Evolutionary conservation across 2,797 vertebrate species (phyloP).

Genomic region (Gallirallus australis): DNA sequence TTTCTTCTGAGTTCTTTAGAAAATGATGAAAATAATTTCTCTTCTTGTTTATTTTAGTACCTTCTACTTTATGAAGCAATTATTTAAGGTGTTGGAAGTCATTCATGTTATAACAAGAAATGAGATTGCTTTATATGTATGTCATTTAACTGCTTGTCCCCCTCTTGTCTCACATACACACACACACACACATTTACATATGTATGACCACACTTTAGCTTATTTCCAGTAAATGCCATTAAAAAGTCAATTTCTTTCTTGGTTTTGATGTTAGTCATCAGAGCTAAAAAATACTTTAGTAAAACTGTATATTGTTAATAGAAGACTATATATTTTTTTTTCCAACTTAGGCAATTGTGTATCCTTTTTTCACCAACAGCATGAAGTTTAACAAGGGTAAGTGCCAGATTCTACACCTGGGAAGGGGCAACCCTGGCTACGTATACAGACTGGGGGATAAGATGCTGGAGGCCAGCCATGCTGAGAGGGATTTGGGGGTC

Average conservation of each 20-base stretch:
- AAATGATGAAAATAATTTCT: not conserved
- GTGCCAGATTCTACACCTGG: too few relatives aligned
- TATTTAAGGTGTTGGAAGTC: not conserved
- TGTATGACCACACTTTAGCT: not conserved
- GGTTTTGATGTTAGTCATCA: not conserved
- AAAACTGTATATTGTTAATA: not conserved
- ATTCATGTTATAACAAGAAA: rapidly evolving
- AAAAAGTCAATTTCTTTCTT: not conserved
- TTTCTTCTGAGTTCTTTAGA: not conserved
- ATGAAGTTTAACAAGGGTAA: too few relatives aligned
- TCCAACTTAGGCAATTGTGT: not conserved
- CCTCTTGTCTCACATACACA: not conserved
- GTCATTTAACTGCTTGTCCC: not conserved
- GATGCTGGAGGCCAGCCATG: too few relatives aligned
- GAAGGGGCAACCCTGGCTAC: too few relatives aligned
- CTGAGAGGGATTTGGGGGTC: too few relatives aligned
- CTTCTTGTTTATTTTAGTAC: not conserved
- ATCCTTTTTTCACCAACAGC: not conserved
- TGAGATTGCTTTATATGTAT: rapidly evolving
- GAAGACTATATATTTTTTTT: not conserved
- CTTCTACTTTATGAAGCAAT: not conserved
- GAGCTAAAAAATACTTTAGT: not conserved
- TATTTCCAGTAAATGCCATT: not conserved
- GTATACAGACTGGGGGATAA: too few relatives aligned
- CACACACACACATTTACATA: not conserved